A percentile compares a stretch with the other conserved stretches of the same genome.
Evolutionary conservation across 2,797 vertebrate genomes (phyloP).

Genomic region (Semaprochilodus insignis): DNA sequence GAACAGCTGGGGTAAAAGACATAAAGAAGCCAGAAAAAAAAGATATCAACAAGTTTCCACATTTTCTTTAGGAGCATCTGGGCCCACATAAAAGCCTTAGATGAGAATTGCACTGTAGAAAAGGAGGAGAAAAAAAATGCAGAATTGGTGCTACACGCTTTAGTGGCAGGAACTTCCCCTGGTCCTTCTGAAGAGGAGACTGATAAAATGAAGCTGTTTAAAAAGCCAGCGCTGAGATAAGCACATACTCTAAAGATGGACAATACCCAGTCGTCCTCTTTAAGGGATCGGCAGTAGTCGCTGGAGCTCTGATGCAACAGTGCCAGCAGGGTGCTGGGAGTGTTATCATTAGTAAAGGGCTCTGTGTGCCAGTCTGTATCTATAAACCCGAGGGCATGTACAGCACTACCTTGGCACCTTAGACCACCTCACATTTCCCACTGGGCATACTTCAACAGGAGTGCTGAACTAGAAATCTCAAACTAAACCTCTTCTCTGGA

Average conservation of each 20-base stretch:
- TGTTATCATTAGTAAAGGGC: constrained; percentile 14
- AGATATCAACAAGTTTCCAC: not conserved
- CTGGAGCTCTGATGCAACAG: not conserved
- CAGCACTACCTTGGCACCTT: not conserved
- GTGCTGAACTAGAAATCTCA: not conserved
- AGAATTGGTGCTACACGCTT: constrained; percentile 1
- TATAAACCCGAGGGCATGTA: constrained; percentile 12
- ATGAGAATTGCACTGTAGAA: constrained; percentile 16
- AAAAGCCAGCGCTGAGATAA: constrained; percentile 14
- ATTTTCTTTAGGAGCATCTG: constrained; percentile 22
- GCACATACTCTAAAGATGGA: not conserved
- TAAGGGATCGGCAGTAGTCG: constrained; percentile 3
- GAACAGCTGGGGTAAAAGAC: not conserved
- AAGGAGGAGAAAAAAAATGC: not conserved
- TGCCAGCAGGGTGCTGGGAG: not conserved
- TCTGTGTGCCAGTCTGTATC: not conserved
- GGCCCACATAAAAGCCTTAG: constrained; percentile 17
- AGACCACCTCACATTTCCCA: constrained; percentile 2
- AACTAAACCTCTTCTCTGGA: not conserved
- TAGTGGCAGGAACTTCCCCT: not conserved
- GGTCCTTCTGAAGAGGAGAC: constrained; percentile 3
- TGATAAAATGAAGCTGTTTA: constrained; percentile 18
- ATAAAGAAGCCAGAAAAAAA: not conserved
- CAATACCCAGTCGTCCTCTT: not conserved
- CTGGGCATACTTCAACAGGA: not conserved